Base-by-base conservation (phyloP, 2,113 vertebrate species). In the Oreotragus oreotragus region DNA sequence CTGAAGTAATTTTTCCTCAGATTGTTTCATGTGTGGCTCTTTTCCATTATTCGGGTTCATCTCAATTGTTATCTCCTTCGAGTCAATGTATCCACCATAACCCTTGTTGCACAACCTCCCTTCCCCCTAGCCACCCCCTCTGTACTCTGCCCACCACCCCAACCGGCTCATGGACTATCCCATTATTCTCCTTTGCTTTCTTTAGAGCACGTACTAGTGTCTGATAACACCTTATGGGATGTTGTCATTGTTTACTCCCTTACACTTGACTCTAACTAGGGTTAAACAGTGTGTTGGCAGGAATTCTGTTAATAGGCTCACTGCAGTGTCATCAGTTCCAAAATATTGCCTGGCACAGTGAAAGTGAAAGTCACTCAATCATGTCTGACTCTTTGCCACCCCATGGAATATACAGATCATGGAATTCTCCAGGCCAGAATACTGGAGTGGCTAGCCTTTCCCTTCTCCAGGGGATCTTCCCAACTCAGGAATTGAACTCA, bases 61-160 rank as follows among this genome's bases (percentile, higher is more conserved):
- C 10, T 76, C 57, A 36, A 3, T 51, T 57, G 27, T 73, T 89
- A 45, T 4, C 9, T 47, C 28, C 45, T 58, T 79, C 16, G 30
- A 70, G 39, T 84, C 36, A 94, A 7, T 43, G 27, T 7, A 3
- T 27, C n/a, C 13, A 19, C 23, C 33, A 12, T 3, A 76, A 25
- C 30, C 39, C 15, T 9, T n/a, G 49, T 15, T 21, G 36, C 7
- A 36, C 6, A 43, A 27, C 23, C 70, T 43, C 36, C 36, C 36
- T 73, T 25, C 21, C 10, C 70, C 21, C 36, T 25, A 39, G 66
- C 10, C 19, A 11, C 19, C n/a, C 19, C 19, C n/a, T 12, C 19
- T 6, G n/a, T 10, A 70, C 19, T 21, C 30, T 6, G 43, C 1
- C 2, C 7, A 2, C 11, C 2, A 13, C 1, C 4, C 7, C 2